These are phyloP conservation scores for Sander lucioperca DNA, from an alignment of 2,113 vertebrate species.

Conservation along the genomic window DNA sequence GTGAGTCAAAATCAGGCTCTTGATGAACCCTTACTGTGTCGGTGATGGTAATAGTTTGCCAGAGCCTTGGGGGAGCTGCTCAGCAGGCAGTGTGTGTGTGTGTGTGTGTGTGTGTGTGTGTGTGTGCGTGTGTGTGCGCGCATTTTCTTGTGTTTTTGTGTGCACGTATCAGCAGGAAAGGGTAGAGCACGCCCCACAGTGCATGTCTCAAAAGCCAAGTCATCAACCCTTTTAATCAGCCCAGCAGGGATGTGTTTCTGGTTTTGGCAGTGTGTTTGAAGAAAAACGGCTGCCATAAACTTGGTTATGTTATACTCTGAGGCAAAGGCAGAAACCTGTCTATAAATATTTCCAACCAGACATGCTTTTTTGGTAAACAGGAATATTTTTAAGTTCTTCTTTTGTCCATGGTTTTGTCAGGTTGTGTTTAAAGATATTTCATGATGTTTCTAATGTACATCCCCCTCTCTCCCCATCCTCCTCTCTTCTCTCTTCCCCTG, in stretches of 20 bases:
- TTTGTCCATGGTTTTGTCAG: slow-evolving; percentile 8
- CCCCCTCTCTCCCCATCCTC: not conserved
- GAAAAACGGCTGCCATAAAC: slow-evolving; percentile 49
- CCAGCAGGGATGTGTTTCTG: slow-evolving; percentile 74
- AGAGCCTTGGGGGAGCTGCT: slow-evolving; percentile 72
- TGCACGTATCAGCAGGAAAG: slow-evolving; percentile 67
- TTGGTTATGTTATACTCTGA: slow-evolving; percentile 32
- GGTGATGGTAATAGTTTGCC: slow-evolving; percentile 79
- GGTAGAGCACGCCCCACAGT: slow-evolving; percentile 63
- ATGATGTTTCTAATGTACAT: slow-evolving; percentile 24
- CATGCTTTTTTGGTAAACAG: not conserved
- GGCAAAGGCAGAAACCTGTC: slow-evolving; percentile 15
- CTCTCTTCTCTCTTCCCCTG: slow-evolving; percentile 52
- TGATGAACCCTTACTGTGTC: slow-evolving; percentile 73
- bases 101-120: slow-evolving; percentile 10
- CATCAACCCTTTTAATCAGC: slow-evolving; percentile 79
- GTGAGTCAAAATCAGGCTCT: slow-evolving; percentile 69
- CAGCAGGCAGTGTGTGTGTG: slow-evolving; percentile 46
- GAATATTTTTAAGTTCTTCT: slow-evolving; percentile 7
- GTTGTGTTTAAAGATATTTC: slow-evolving; percentile 32
- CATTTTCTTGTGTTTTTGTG: slow-evolving; percentile 19
- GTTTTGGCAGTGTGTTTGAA: slow-evolving; percentile 55
- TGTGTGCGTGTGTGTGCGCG: not conserved
- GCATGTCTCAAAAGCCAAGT: slow-evolving; percentile 76
- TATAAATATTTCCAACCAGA: slow-evolving; percentile 19